Base-by-base conservation (phyloP, 2,888 invertebrate species). In the Hipparchia sbordonii region DNA sequence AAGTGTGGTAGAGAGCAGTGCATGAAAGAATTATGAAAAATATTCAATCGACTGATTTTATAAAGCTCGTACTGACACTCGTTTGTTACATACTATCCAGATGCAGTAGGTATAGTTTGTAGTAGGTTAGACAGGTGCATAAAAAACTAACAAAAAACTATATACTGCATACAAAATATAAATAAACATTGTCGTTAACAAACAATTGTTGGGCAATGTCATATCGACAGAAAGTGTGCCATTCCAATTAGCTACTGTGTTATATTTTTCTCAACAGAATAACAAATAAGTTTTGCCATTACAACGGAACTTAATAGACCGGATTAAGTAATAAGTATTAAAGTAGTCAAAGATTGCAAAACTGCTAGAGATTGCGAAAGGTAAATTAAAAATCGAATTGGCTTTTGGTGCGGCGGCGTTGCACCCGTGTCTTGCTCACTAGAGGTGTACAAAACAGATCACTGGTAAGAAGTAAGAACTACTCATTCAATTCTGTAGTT, bases 271-370 rank as follows among this genome's bases (percentile, higher is more conserved):
- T 74, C 66, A 75, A 76, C 71, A 73, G 75, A 76, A 78, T 76
- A 79, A 79, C 78, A 78, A 79, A 79, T 77, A 79, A 76, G 76
- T 77, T 80, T 76, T 77, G 76, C 71, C 72, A 77, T 77, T 76
- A 77, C 77, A 77, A 75, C 76, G 74, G 74, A 77, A 77, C 76
- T 77, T 77, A 80, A 79, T 79, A 77, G 80, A 76, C 69, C 83
- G 88, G 90, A 91, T 91, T 90, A 90, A 89, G 91, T 87, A 90
- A 91, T 88, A 82, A 84, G 81, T 84, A 69, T 82, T 81, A 78
- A 81, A 80, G 82, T 83, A 80, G 82, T 82, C 77, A 68, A 77
- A 73, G 74, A 80, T 84, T 85, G 84, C 83, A 82, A 84, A 86
- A 83, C 78, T 81, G 79, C 79, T 80, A 76, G 76, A 77, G 78